These are phyloP conservation scores for Melanocharis versteri DNA, from an alignment of 2,113 vertebrate genomes.

Conservation along the genomic window DNA sequence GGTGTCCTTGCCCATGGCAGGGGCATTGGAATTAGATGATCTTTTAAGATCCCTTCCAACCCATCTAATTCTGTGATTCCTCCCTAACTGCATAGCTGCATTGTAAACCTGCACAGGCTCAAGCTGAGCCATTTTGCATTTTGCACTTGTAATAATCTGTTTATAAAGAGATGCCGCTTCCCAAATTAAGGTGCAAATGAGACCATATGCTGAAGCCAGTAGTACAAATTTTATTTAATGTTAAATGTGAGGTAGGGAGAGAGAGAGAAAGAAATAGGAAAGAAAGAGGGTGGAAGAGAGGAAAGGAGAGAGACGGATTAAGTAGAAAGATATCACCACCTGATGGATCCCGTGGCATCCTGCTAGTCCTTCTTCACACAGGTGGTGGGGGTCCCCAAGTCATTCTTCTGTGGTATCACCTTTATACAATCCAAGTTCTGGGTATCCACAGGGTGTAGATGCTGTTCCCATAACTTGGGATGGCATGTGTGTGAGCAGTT, in stretches of 20 bases:
- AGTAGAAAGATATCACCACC: background rate
- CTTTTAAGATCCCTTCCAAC: background rate
- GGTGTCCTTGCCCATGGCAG: background rate
- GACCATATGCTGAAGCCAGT: background rate
- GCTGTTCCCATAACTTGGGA: background rate
- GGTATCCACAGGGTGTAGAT: background rate
- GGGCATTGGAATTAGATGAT: fast-evolving
- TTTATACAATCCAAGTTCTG: background rate
- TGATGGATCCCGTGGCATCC: fast-evolving
- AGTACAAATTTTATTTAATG: background rate
- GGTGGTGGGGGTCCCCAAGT: background rate
- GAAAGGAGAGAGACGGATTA: background rate
- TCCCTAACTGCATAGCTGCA: background rate
- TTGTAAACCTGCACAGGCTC: background rate
- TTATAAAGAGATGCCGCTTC: background rate
- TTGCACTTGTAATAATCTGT: background rate
- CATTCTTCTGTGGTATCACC: background rate
- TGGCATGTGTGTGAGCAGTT: background rate
- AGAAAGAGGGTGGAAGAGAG: background rate
- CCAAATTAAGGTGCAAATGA: background rate
- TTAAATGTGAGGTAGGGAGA: background rate
- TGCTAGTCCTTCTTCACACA: background rate
- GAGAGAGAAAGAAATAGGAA: background rate
- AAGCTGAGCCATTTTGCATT: background rate
- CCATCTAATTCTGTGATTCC: background rate